Evolutionary conservation across 2,797 vertebrate species (phyloP).

Genomic region (Ptychadena robeensis): DNA sequence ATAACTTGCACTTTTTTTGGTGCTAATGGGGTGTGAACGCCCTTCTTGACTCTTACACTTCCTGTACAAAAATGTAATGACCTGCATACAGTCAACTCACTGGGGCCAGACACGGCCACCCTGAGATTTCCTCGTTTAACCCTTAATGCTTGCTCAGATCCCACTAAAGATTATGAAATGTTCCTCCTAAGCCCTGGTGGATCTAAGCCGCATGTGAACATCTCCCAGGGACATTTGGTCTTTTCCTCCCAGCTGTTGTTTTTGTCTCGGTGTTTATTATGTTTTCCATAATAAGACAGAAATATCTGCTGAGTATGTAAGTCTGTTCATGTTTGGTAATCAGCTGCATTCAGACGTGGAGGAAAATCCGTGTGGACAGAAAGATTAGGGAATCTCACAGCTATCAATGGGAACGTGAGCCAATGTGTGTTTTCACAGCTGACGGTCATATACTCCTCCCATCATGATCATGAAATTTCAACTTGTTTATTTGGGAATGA

Average conservation of each 20-base stretch:
- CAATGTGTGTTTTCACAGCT: neutral
- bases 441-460: neutral
- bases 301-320: slow-evolving; percentile 4
- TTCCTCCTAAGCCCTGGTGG: neutral
- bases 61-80: neutral
- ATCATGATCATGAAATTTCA: neutral
- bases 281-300: slow-evolving; percentile 25
- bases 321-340: slow-evolving; percentile 6
- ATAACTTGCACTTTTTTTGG: neutral
- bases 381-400: neutral
- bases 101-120: neutral
- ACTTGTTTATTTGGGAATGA: too few relatives aligned
- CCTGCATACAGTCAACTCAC: neutral
- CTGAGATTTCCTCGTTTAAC: slow-evolving; percentile 14
- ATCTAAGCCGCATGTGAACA: slow-evolving; percentile 6
- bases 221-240: slow-evolving; percentile 34
- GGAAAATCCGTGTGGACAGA: neutral
- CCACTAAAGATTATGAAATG: slow-evolving; percentile 7
- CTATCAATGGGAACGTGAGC: neutral
- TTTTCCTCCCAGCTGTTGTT: slow-evolving; percentile 55
- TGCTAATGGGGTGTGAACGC: slow-evolving; percentile 6
- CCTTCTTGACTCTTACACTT: neutral
- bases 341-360: slow-evolving; percentile 4
- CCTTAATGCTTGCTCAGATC: neutral
- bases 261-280: slow-evolving; percentile 31